Base-by-base conservation (phyloP, 2,888 invertebrate species). In the Pheosia gnoma region DNA sequence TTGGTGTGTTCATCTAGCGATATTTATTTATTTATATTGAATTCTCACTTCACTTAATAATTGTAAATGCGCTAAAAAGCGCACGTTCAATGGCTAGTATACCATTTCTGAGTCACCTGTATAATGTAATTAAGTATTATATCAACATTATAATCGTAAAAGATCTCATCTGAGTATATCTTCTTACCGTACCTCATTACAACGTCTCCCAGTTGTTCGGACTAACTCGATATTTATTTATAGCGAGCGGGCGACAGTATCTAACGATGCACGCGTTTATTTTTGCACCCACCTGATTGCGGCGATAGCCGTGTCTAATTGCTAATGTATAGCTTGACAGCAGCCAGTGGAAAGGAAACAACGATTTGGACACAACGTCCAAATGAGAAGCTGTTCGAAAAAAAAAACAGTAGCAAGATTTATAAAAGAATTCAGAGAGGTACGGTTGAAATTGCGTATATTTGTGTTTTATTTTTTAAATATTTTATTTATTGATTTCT, bases 221-320 rank as follows among this genome's bases (percentile, higher is more conserved):
- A 64, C 36, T 37, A 59, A 58, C 62, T 63, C 65, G 54, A 67
- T 62, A 61, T 64, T 71, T 75, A 77, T 77, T 76, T 75, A 76
- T 71, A 67, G 57, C 41, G 56, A 41, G 38, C 25, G 60, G 63
- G 61, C 49, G 54, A 52, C 60, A 58, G 51, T 56, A 36, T 11
- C 57, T 67, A 74, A 75, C 62, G 63, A 74, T 58, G 62, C 63
- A 56, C 66, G 53, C 65, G 71, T 76, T 68, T 55, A 55, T 55
- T 55, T 55, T 55, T n/a, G 39, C 55, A 39, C 55, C 55, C 55
- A 41, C 55, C 55, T 55, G 55, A 55, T 39, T 55, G 55, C 55
- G 5, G 9, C 9, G 55, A 55, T 55, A 55, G 13, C 39, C 55
- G 55, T 39, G 10, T 55, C 55, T 55, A 55, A 55, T 55, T 55